A percentile compares a stretch with the other conserved stretches of the same genome.
These are phyloP conservation scores for Calidris pugnax DNA, from an alignment of 2,113 vertebrate genomes.

Conservation along the genomic window DNA sequence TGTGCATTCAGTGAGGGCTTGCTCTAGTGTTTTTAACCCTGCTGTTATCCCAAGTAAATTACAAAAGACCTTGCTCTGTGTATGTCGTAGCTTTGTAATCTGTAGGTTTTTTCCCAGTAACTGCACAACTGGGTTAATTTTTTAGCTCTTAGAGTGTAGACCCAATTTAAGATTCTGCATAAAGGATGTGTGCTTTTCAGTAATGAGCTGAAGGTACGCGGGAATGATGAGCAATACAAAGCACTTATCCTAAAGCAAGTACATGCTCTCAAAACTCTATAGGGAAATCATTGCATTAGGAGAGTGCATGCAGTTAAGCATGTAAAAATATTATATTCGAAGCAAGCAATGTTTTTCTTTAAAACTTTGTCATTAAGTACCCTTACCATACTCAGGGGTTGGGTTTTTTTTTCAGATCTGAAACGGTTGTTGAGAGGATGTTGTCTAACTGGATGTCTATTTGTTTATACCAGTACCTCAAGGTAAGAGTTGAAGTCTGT, in stretches of 20 bases:
- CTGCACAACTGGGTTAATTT: conserved; percentile 7
- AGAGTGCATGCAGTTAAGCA: conserved; percentile 19
- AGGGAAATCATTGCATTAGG: conserved; percentile 61
- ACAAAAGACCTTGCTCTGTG: neutral
- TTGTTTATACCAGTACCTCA: conserved; percentile 96
- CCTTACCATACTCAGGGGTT: neutral
- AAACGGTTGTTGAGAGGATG: conserved; percentile 98
- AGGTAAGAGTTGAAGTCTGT: conserved; percentile 77
- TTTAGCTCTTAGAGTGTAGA: neutral
- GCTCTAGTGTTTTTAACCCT: neutral
- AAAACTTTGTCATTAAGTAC: neutral
- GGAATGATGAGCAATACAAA: conserved; percentile 39
- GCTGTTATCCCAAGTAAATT: neutral
- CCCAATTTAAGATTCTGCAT: conserved; percentile 3
- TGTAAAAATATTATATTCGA: conserved; percentile 19
- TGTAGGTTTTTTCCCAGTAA: neutral
- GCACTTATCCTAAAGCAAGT: conserved; percentile 57
- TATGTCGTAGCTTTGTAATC: neutral
- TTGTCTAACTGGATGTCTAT: conserved; percentile 99
- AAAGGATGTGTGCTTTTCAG: conserved; percentile 9
- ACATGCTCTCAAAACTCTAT: conserved; percentile 43
- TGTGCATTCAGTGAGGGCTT: neutral
- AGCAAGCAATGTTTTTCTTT: neutral
- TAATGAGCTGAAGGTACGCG: neutral
- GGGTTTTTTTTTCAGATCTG: conserved; percentile 79